Percentiles rank a stretch among this genome's conserved stretches.
phyloP scores from a whole-genome alignment of 2,888 invertebrate genomes.

The Caenorhabditis macrosperma region DNA sequence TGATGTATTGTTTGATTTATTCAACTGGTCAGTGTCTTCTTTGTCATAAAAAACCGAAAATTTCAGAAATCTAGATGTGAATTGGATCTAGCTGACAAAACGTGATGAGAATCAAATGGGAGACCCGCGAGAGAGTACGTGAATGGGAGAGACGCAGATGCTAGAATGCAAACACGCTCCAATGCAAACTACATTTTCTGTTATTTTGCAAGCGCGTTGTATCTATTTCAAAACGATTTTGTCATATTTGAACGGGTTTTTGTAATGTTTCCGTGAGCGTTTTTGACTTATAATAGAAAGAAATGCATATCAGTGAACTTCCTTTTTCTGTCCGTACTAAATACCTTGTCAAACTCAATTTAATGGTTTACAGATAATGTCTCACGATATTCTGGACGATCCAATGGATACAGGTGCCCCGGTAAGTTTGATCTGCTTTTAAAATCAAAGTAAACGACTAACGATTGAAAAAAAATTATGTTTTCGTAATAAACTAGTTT shows the following conservation, averaged over 20 bases:
- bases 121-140: conserved; percentile 5
- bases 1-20: background rate
- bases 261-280: too few species aligned
- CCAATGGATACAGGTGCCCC: conserved; percentile 49
- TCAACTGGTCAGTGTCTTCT: background rate
- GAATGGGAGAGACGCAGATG: conserved; percentile 17
- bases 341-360: too few species aligned
- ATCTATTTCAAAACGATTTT: background rate
- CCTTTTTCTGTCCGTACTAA: too few species aligned
- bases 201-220: conserved; percentile 1
- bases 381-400: conserved; percentile 43
- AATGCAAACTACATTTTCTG: conserved; percentile 2
- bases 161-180: conserved; percentile 35
- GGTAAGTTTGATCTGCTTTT: background rate
- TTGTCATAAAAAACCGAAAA: background rate
- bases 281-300: too few species aligned
- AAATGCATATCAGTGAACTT: too few species aligned
- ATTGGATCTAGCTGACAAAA: background rate
- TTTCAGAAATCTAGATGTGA: background rate
- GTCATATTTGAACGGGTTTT: background rate
- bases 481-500: too few species aligned
- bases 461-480: too few species aligned
- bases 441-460: background rate
- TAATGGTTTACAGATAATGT: conserved; percentile 35
- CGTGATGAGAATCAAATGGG: background rate